Base-by-base conservation (phyloP, 2,888 invertebrate species). In the Platerodrilus igneus region DNA sequence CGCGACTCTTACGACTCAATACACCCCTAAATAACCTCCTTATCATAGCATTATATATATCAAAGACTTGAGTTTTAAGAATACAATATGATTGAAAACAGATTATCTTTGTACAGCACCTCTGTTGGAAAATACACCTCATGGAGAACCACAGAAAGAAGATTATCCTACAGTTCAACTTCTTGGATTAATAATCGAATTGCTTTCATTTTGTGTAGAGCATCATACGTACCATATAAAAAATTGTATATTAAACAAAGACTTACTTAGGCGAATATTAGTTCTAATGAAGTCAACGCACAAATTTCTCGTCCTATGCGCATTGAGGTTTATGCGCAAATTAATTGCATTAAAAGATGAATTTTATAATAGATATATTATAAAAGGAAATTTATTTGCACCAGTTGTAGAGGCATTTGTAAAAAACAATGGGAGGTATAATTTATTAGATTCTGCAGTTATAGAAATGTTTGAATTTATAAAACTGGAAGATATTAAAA, bases 401-500 rank as follows among this genome's bases (percentile, higher is more conserved):
- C 94, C 94, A 18, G 92, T 99, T 40, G 86, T 97, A 55, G 94
- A 95, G 67, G 91, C 95, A 52, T 95, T 99, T 69, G 82, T 90
- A 59, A 82, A 86, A 61, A 99, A 99, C 74, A 95, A 96, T 68
- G 91, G 92, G 61, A 82, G 96, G 62, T 99, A 99, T 73, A 99
- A 99, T 75, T 81, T 99, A 56, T 76, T 99, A 57, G 99, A 99
- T 72, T 99, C 97, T 16, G 97, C 99, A 51, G 91, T 99, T 67
- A 79, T 99, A 67, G 99, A 99, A 74, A 81, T 99, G 77, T 99
- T 99, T 74, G 99, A 99, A 73, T 99, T 92, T 72, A 94, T 99
- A 52, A 91, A 90, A 76, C 72, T 88, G 69, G 91, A 92, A 73
- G 92, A 92, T 66, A 87, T 92, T 45, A 91, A 90, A 70, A 83